Base-by-base conservation (phyloP, 2,888 invertebrate species). In the Diarsia dahlii region DNA sequence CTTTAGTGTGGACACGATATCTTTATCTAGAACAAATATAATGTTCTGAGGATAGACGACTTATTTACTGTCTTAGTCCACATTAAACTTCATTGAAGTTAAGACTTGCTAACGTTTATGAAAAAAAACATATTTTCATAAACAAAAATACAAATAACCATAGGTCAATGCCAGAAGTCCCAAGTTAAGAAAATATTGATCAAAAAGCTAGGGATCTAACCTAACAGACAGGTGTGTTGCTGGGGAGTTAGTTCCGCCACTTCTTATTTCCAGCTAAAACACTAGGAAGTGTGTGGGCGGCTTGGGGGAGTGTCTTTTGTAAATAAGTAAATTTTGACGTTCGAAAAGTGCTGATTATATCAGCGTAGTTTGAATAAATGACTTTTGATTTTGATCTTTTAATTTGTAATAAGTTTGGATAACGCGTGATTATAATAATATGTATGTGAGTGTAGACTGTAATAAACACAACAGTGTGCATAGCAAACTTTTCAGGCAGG, bases 21-120 rank as follows among this genome's bases (percentile, higher is more conserved):
- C 28, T 66, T 66, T 28, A 81, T 77, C 71, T 78, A 84, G 72
- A 80, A 80, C 64, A 60, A 66, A 77, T n/a, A n/a, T 74, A 28
- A 74, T 74, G 56, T 71, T 69, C 9, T 67, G 48, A 66, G 28
- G 4, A 54, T 71, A 62, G 60, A 67, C 23, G 6, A 52, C 56
- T 34, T 63, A 52, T 48, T 23, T 58, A 45, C 10, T 58, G 15
- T 20, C 2, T 45, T 28, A 60, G 45, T 12, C 45, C 13, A 52
- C 58, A 45, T 50, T 74, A 6, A 50, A 45, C 13, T 18, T 64
- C 2, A 45, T 9, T 4, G 15, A 45, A 50, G 46, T 52, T n/a
- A 58, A 28, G 3, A 9, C 18, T 45, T 64, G 46, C n/a, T 48
- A 10, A 56, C 6, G 18, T 18, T 20, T 15, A 50, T 6, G 28